Evolutionary conservation across 2,797 vertebrate genomes (phyloP).

Genomic region (Tangara arthus): DNA sequence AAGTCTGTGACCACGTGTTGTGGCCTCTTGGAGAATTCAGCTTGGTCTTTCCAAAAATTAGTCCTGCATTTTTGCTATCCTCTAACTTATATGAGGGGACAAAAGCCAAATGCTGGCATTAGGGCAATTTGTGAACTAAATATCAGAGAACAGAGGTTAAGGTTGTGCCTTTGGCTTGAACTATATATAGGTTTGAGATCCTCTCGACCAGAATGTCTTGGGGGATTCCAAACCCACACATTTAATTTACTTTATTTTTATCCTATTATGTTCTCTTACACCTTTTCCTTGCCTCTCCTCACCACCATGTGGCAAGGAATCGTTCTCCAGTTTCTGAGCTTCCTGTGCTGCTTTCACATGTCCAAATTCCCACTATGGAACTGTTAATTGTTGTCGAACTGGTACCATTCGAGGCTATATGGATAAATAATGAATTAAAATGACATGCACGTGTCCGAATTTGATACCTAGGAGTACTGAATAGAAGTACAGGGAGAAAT

Average conservation of each 20-base stretch:
- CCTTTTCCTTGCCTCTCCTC: constrained; percentile 11
- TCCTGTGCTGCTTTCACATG: not conserved
- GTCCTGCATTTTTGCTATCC: not conserved
- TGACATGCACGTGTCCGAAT: not conserved
- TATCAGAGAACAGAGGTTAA: not conserved
- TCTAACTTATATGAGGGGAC: not conserved
- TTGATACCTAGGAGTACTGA: not conserved
- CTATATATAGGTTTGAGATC: constrained; percentile 10
- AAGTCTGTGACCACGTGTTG: not conserved
- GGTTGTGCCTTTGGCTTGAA: not conserved
- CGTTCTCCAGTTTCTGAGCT: not conserved
- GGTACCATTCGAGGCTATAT: not conserved
- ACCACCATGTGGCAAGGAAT: not conserved
- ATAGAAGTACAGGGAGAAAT: not conserved
- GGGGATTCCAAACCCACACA: constrained; percentile 28
- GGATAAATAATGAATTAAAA: constrained; percentile 45
- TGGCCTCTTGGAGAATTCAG: not conserved
- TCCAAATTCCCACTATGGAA: not conserved
- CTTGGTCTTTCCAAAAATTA: not conserved
- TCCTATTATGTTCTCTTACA: constrained; percentile 37
- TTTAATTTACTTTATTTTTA: constrained; percentile 52
- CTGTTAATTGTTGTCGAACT: not conserved
- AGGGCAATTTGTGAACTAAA: not conserved
- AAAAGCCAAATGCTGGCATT: not conserved
- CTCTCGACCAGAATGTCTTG: not conserved